Conservation (phyloP, 2,797 vertebrate species). For the Coilia nasus region DNA sequence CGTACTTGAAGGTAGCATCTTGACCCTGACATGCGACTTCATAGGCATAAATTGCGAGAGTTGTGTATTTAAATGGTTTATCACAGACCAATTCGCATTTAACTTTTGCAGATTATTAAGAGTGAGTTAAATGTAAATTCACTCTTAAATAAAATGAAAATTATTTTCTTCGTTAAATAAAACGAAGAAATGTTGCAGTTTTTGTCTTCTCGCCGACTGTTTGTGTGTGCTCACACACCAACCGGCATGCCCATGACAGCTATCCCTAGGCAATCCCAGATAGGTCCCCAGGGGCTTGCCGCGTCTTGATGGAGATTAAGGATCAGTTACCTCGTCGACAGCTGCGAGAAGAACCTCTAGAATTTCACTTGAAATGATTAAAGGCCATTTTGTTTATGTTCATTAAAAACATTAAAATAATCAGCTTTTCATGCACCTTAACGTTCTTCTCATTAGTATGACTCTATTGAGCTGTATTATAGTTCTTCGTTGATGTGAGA, state of each 20-base stretch:
- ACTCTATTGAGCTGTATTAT: neutral
- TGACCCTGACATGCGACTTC: neutral
- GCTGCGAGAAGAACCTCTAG: neutral
- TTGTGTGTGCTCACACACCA: neutral
- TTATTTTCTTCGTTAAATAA: too few relatives aligned
- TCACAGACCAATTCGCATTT: slow-evolving; percentile 13
- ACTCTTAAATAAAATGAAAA: too few relatives aligned
- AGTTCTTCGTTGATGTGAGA: neutral
- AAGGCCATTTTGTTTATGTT: neutral
- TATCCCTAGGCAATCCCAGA: neutral
- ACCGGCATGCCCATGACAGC: neutral
- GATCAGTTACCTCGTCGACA: slow-evolving; percentile 11
- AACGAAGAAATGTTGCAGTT: neutral
- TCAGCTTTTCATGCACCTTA: neutral
- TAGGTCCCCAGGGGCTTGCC: neutral
- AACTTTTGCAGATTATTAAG: slow-evolving; percentile 1
- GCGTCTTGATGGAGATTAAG: neutral
- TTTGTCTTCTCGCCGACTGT: neutral
- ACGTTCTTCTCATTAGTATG: neutral
- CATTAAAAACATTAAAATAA: too few relatives aligned
- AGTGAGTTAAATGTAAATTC: too few relatives aligned
- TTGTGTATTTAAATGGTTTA: neutral
- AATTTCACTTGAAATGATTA: slow-evolving; percentile 19
- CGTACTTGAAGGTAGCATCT: neutral
- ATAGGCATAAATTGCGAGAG: neutral